Evolutionary conservation across 2,888 invertebrate genomes (phyloP), one percentile per base, ranked within the genome.

Genomic region (Mantis religiosa): DNA sequence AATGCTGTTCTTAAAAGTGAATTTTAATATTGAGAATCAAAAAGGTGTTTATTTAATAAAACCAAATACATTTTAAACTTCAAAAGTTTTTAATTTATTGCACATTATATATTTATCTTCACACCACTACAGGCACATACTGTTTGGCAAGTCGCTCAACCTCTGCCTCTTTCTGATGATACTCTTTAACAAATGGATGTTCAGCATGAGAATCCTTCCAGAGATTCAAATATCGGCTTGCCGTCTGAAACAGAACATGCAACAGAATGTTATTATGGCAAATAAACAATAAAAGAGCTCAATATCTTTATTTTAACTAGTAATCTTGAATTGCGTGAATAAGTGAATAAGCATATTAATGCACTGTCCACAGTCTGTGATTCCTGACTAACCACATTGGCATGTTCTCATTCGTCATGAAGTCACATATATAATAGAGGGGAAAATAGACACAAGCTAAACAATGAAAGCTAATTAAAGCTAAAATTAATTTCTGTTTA

Each of bases 211-310:
- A 97, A 93, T 99, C 99, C 92, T 97, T 96, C 91, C 99, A 93
- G 93, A 99, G 99, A 41, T 97, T 98, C 91, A 99, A 93, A 93
- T 98, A 99, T 84, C 99, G 95, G 91, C 96, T 96, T 30, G 97
- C 96, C 25, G 97, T 96, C 96, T 96, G 93, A 7, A 94, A 93
- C 47, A 90, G 81, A 90, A 6, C 41, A 90, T 83, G 88, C 88
- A 30, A 82, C 34, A 82, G 28, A 89, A 71, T 28, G 87, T 83
- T 41, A 54, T 83, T 7, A 82, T 25, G 84, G 12, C 87, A 15
- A 41, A 12, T 87, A 86, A 89, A 88, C n/a, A 15, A 3, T 83
- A 83, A 28, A 30, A 28, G 1, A 14, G 4, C 2, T 15, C 28
- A 15, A 2, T 0, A 20, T 6, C 20, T 3, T 1, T 83, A 27